Evolutionary conservation across 2,113 vertebrate genomes (phyloP).

Genomic region (Nicator chloris): DNA sequence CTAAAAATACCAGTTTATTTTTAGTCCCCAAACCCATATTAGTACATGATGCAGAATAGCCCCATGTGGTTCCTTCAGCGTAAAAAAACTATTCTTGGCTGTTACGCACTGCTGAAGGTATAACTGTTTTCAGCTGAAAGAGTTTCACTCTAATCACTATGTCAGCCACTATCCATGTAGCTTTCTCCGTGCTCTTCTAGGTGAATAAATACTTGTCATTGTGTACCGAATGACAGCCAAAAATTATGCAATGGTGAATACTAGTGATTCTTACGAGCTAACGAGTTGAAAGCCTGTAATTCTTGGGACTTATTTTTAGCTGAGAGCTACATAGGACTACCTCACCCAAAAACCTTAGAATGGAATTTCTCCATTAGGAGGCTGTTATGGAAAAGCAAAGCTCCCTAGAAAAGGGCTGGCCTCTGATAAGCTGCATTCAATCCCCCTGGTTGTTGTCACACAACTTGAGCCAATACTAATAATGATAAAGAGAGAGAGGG

Average conservation of each 20-base stretch:
- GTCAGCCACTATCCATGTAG: not conserved
- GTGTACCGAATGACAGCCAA: not conserved
- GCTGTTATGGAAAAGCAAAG: not conserved
- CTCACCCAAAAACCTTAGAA: not conserved
- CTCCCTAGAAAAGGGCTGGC: not conserved
- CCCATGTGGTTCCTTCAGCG: not conserved
- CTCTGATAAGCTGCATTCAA: not conserved
- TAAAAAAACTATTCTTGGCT: not conserved
- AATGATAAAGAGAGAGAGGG: fast-evolving
- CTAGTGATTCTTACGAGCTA: not conserved
- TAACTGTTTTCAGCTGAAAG: not conserved
- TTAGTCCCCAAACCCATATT: not conserved
- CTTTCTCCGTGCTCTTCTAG: not conserved
- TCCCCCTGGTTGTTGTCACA: not conserved
- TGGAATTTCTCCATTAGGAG: not conserved
- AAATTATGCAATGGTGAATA: not conserved
- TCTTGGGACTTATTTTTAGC: not conserved
- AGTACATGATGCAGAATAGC: not conserved
- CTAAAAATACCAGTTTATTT: slow-evolving; percentile 39
- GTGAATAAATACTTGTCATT: not conserved
- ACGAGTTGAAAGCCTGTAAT: not conserved
- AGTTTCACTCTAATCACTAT: not conserved
- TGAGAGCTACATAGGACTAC: not conserved
- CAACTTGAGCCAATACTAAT: not conserved
- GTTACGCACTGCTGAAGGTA: not conserved